These are phyloP conservation scores for Eristalinus aeneus DNA, from an alignment of 2,888 invertebrate genomes.

Conservation along the genomic window DNA sequence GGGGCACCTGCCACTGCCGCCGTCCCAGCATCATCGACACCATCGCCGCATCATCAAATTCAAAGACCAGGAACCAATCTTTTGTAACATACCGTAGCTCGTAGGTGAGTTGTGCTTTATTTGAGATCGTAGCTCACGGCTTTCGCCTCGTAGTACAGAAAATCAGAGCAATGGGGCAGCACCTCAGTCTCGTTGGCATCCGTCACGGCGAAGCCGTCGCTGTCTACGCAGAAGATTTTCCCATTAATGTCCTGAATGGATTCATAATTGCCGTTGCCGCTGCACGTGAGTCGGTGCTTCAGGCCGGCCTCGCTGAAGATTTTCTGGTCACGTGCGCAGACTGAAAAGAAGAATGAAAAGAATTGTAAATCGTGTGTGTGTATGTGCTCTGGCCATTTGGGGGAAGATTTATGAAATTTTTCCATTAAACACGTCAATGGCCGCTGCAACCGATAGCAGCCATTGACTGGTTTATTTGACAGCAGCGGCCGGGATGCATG, in stretches of 20 bases:
- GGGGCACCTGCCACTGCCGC: not conserved
- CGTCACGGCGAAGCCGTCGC: slow-evolving; percentile 82
- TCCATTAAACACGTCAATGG: not conserved
- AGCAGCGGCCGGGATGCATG: not conserved
- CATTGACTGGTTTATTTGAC: not conserved
- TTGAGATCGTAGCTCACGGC: not conserved
- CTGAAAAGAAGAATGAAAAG: slow-evolving; percentile 76
- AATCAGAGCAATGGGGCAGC: slow-evolving; percentile 62
- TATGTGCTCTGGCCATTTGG: not conserved
- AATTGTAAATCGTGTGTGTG: not conserved
- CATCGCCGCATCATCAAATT: slow-evolving; percentile 20
- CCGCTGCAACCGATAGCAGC: too few species aligned
- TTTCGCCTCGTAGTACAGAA: slow-evolving; percentile 66
- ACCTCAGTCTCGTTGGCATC: slow-evolving; percentile 56
- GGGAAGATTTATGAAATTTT: not conserved
- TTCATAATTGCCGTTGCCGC: slow-evolving; percentile 83
- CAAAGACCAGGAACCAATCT: slow-evolving; percentile 64
- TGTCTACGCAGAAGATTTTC: slow-evolving; percentile 83
- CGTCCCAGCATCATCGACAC: slow-evolving; percentile 16
- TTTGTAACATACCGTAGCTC: slow-evolving; percentile 57
- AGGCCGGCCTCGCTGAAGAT: slow-evolving; percentile 82
- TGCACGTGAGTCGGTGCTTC: slow-evolving; percentile 81
- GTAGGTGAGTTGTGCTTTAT: slow-evolving; percentile 38
- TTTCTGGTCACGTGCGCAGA: slow-evolving; percentile 84
- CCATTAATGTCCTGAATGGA: slow-evolving; percentile 82